Base-by-base conservation (phyloP, 2,113 vertebrate genomes). In the Oreochromis tanganicae region DNA sequence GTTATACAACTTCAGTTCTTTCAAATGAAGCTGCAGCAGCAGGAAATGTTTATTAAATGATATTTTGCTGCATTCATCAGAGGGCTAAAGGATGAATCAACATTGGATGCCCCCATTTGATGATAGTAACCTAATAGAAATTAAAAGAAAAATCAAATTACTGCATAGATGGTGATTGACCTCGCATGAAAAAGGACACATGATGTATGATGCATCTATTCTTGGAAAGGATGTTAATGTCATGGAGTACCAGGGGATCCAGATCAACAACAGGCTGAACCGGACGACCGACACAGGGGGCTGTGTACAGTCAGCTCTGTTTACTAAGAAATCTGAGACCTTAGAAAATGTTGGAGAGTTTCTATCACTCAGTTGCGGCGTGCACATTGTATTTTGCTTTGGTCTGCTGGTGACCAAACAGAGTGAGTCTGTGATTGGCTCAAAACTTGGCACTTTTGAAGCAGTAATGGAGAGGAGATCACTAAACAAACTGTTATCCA, bases 41-140 rank as follows among this genome's bases (percentile, higher is more conserved):
- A 73, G 8, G 38, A 73, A 73, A 27, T 73, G 2, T 46, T 12
- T 71, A 27, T 71, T 46, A 63, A 63, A 63, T n/a, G 17, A 41
- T 1, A 41, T 38, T 68, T n/a, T 41, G 19, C 36, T 68, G 36
- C 63, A 41, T 14, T 24, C 41, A 41, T 41, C n/a, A 41, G 21
- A 48, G 0, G 21, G 21, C 21, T 2, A 73, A 9, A 46, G 8
- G 14, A 46, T 1, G 1, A 73, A 29, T 27, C 68, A 0, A 10
- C 8, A 46, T 46, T 46, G 41, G 8, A 10, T 0, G 0, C 8
- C 38, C 38, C 5, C 0, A 73, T 48, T 17, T 73, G 38, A 24
- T 27, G 9, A 1, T 1, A 0, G 66, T 43, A 14, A 43, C 66
- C 7, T 24, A 71, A 41, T 6, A 24, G 3, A 43, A 71, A 71